These are phyloP conservation scores for Malaclemys terrapin DNA, from an alignment of 2,113 vertebrate species.

Conservation along the genomic window DNA sequence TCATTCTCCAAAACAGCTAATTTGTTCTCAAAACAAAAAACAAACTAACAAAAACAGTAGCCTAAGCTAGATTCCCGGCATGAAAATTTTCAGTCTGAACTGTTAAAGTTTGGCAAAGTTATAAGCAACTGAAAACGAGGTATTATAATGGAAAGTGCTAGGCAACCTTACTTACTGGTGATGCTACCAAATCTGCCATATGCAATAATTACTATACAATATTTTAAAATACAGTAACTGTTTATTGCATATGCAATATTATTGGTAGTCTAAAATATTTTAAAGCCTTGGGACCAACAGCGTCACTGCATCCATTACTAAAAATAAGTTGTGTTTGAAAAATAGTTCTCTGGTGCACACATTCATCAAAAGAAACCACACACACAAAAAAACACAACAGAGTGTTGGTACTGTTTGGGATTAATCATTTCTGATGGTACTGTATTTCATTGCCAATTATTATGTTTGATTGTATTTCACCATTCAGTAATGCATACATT, in stretches of 20 bases:
- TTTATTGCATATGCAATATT: background rate
- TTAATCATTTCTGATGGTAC: background rate
- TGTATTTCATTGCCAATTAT: background rate
- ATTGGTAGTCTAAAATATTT: background rate
- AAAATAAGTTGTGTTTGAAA: background rate
- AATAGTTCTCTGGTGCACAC: background rate
- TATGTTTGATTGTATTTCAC: background rate
- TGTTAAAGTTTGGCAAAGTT: background rate
- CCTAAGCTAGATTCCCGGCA: background rate
- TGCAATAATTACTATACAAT: background rate
- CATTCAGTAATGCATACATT: background rate
- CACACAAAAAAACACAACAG: background rate
- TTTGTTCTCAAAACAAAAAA: background rate
- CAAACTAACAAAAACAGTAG: background rate
- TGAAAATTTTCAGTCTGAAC: background rate
- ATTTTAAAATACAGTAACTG: background rate
- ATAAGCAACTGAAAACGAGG: background rate
- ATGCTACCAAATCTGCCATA: background rate
- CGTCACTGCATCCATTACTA: background rate
- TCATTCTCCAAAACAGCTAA: background rate
- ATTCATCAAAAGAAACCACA: background rate
- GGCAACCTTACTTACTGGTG: background rate
- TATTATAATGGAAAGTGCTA: background rate
- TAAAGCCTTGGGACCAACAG: background rate
- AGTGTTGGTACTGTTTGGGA: background rate